phyloP scores from a whole-genome alignment of 2,113 vertebrate genomes.

The Indri indri region DNA sequence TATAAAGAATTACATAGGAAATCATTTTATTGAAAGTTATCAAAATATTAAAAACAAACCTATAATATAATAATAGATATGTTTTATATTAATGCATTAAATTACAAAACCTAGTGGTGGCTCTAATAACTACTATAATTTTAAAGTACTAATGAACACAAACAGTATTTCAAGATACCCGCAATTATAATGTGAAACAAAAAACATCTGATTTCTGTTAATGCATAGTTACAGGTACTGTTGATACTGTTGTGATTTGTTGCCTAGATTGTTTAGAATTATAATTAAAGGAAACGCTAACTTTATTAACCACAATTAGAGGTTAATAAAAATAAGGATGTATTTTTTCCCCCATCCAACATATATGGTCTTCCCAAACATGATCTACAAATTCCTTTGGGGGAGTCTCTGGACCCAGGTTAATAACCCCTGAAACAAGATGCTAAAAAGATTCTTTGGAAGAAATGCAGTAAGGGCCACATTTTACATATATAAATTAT shows the following conservation, averaged over 20 bases:
- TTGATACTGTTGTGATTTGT: neutral
- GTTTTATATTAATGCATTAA: neutral
- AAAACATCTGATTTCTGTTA: neutral
- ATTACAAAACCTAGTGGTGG: neutral
- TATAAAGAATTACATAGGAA: neutral
- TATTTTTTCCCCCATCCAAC: neutral
- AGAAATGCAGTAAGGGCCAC: neutral
- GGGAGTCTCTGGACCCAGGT: neutral
- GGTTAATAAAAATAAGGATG: neutral
- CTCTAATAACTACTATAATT: neutral
- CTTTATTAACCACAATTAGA: neutral
- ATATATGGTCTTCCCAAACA: neutral
- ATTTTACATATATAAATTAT: neutral
- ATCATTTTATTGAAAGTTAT: neutral
- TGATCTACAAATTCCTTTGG: neutral
- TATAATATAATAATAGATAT: neutral
- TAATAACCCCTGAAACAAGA: neutral
- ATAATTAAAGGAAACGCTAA: conserved; percentile 20
- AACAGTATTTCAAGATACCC: neutral
- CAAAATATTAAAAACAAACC: neutral
- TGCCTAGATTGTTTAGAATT: neutral
- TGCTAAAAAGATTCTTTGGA: neutral
- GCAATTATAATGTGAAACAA: neutral
- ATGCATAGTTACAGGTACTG: neutral
- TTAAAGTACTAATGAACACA: neutral